Percentiles rank a stretch among this genome's conserved stretches.
Conservation (phyloP, 2,888 invertebrate species). For the Aethes cnicana region DNA sequence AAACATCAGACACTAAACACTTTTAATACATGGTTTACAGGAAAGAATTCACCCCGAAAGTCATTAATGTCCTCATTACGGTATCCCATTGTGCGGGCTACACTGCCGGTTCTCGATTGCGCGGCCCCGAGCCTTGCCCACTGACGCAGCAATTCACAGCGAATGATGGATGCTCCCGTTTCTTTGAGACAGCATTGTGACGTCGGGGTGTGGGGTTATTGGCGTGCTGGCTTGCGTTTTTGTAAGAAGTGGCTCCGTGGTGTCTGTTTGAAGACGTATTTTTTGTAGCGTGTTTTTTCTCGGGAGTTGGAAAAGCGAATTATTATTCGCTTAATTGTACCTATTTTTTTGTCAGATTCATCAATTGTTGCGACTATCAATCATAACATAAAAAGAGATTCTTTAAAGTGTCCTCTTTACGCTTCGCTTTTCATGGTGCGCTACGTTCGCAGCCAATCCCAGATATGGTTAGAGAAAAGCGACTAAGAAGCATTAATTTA, state of each 20-base stretch:
- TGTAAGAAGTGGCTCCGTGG: constrained; percentile 6
- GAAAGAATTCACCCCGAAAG: constrained; percentile 27
- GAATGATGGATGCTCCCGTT: constrained; percentile 35
- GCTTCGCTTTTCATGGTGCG: no score
- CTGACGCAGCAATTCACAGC: constrained; percentile 33
- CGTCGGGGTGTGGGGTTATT: constrained; percentile 20
- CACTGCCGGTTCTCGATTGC: constrained; percentile 29
- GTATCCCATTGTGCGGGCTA: constrained; percentile 23
- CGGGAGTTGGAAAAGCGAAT: background rate
- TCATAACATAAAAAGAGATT: no score
- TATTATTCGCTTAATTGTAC: no score
- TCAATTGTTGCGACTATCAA: no score
- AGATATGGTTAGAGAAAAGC: no score
- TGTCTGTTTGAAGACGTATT: background rate
- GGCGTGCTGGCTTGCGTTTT: constrained; percentile 3
- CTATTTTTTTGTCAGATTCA: no score
- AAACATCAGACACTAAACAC: constrained; percentile 7
- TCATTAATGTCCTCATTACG: constrained; percentile 36
- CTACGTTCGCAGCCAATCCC: no score
- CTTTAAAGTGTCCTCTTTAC: no score
- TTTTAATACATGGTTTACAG: constrained; percentile 5
- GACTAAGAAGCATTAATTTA: no score
- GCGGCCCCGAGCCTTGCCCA: constrained; percentile 16
- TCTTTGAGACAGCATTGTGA: constrained; percentile 24
- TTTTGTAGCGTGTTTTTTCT: background rate